Percentiles rank a stretch among this genome's conserved stretches.
These are phyloP conservation scores for Delia radicum DNA, from an alignment of 1,140 invertebrate genomes.

Conservation along the genomic window DNA sequence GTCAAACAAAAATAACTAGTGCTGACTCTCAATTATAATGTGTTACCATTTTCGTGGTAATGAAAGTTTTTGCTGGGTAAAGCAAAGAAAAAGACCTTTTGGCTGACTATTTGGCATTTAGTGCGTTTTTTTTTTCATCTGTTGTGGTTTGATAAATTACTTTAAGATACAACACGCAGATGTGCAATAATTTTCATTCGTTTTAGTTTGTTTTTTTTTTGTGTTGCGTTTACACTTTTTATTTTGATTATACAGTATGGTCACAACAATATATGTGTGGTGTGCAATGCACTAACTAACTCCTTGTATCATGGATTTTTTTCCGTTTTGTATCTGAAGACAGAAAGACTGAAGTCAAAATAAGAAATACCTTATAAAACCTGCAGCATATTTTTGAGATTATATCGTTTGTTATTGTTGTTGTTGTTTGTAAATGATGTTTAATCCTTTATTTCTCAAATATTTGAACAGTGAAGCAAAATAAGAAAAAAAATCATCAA, in stretches of 20 bases:
- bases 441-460: neutral
- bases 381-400: slow-evolving; percentile 17
- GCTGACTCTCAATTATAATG: neutral
- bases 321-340: neutral
- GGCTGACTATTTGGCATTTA: slow-evolving; percentile 3
- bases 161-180: neutral
- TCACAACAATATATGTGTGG: neutral
- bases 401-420: neutral
- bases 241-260: neutral
- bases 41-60: too few relatives aligned
- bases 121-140: neutral
- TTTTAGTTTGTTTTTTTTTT: neutral
- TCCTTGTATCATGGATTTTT: neutral
- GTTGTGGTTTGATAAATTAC: neutral
- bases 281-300: neutral
- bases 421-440: slow-evolving; percentile 8
- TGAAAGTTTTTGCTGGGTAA: too few relatives aligned
- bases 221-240: neutral
- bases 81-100: neutral
- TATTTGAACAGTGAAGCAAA: neutral
- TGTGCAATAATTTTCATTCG: neutral
- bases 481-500: neutral
- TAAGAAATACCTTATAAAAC: slow-evolving; percentile 8
- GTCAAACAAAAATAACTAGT: too few relatives aligned
- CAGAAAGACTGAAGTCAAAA: neutral